Conservation (phyloP, 1,140 invertebrate genomes). For the Pogonus chalceus region DNA sequence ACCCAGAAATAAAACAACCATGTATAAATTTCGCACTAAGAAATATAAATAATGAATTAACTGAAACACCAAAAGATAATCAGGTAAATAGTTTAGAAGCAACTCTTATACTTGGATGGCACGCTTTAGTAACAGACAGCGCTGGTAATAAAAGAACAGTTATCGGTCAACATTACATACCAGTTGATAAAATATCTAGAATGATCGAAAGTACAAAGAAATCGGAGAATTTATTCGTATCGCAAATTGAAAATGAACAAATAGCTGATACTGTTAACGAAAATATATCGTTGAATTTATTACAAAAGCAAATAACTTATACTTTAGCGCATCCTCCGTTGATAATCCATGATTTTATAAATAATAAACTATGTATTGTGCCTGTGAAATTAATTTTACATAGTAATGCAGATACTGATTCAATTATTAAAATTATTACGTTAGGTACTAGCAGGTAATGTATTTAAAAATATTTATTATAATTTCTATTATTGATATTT, state of each 20-base stretch:
- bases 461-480: slow-evolving; percentile 2
- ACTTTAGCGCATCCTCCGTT: slow-evolving; percentile 39
- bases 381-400: slow-evolving; percentile 42
- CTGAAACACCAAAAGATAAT: not conserved
- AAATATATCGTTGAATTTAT: slow-evolving; percentile 11
- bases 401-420: slow-evolving; percentile 20
- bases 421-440: slow-evolving; percentile 29
- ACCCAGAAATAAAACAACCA: slow-evolving; percentile 18
- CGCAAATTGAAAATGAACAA: slow-evolving; percentile 12
- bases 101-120: slow-evolving; percentile 44
- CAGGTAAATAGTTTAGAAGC: slow-evolving; percentile 19
- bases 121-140: slow-evolving; percentile 34
- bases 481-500: slow-evolving; percentile 12
- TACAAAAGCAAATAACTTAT: slow-evolving; percentile 35
- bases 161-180: slow-evolving; percentile 42
- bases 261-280: not conserved
- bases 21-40: slow-evolving; percentile 1
- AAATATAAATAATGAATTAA: not conserved
- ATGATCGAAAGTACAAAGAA: slow-evolving; percentile 11
- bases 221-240: slow-evolving; percentile 19
- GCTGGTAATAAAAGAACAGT: slow-evolving; percentile 32
- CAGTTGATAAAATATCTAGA: slow-evolving; percentile 17
- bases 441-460: slow-evolving; percentile 23
- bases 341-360: slow-evolving; percentile 42
- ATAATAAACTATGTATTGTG: slow-evolving; percentile 40